Percentiles rank a stretch among this genome's conserved stretches.
Evolutionary conservation across 2,113 vertebrate species (phyloP).

Genomic region (Carassius auratus): DNA sequence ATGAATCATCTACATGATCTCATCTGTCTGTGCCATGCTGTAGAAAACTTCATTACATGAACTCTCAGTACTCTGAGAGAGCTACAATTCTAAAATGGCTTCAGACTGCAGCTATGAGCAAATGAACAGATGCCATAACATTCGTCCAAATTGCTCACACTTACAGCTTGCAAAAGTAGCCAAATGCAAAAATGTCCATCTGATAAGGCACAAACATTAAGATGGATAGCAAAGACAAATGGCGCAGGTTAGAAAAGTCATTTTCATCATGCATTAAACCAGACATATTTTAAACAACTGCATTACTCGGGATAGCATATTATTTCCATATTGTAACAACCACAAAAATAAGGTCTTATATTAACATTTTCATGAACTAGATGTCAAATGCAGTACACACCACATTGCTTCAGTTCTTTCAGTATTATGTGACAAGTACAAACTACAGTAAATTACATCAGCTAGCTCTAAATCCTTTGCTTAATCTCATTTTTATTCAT

Average conservation of each 20-base stretch:
- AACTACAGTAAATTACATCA: not conserved
- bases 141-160: conserved; percentile 17
- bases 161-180: not conserved
- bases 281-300: conserved; percentile 36
- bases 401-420: not conserved
- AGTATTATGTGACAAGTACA: not conserved
- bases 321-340: not conserved
- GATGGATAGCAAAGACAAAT: not conserved
- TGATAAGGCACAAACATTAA: not conserved
- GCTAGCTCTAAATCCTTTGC: not conserved
- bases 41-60: conserved; percentile 16
- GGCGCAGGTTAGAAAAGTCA: conserved; percentile 28
- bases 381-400: not conserved
- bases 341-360: not conserved
- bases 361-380: conserved; percentile 3
- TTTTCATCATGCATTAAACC: conserved; percentile 61
- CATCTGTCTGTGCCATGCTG: not conserved
- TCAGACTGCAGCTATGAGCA: conserved; percentile 24
- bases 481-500: not conserved
- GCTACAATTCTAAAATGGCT: conserved; percentile 17
- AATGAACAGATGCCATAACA: conserved; percentile 8
- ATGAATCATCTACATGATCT: conserved; percentile 22
- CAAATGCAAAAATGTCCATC: not conserved
- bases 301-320: conserved; percentile 13
- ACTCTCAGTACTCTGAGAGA: not conserved